A percentile compares a stretch with the other conserved stretches of the same genome.
These are phyloP conservation scores for Chamaetylas fuelleborni DNA, from an alignment of 2,113 vertebrate species.

Conservation along the genomic window DNA sequence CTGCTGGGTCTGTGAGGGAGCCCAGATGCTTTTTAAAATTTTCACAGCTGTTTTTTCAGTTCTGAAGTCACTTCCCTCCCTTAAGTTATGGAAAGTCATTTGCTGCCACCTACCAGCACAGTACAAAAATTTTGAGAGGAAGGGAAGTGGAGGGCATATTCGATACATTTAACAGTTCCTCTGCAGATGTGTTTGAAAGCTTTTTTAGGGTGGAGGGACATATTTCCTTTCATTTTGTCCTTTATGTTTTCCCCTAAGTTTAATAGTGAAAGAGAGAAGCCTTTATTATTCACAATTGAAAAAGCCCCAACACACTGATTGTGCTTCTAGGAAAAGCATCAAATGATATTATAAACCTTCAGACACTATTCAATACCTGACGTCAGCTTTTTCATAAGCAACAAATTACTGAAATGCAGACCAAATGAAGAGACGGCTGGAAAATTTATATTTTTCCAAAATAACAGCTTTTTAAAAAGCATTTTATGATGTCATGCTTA, in stretches of 20 bases:
- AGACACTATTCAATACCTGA: not conserved
- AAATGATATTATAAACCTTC: not conserved
- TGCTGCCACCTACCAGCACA: constrained; percentile 35
- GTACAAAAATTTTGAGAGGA: not conserved
- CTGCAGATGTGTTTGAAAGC: not conserved
- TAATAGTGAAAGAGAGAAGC: not conserved
- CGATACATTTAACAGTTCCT: not conserved
- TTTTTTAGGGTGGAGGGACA: not conserved
- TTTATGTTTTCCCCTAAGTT: not conserved
- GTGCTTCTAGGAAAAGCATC: constrained; percentile 14
- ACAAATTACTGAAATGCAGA: not conserved
- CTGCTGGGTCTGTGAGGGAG: not conserved
- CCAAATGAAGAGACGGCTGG: not conserved
- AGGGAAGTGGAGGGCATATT: not conserved
- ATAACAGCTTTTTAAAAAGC: constrained; percentile 13
- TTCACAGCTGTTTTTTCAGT: constrained; percentile 21
- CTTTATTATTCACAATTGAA: not conserved
- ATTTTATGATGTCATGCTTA: constrained; percentile 2
- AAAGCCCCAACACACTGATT: not conserved
- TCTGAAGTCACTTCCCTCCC: not conserved
- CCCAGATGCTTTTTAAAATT: not conserved
- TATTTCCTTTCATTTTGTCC: not conserved
- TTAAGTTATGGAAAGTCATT: not conserved
- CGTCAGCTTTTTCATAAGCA: not conserved
- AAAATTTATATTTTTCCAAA: constrained; percentile 31